Conservation (phyloP, 2,797 vertebrate genomes). For the Diplodus sargus region DNA sequence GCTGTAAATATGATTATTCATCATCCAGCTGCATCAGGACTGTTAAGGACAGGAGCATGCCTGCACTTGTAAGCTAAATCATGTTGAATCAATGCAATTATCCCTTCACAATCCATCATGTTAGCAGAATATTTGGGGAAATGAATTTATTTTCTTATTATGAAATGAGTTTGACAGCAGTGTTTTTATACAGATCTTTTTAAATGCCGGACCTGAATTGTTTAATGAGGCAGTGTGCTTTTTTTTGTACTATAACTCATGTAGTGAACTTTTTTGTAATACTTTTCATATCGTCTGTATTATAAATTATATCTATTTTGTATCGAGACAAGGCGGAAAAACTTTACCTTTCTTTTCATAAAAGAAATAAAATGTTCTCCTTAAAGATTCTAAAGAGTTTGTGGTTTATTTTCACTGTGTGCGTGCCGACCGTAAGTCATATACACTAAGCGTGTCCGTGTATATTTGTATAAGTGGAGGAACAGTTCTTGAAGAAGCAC, state of each 20-base stretch:
- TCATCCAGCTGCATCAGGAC: conserved; percentile 9
- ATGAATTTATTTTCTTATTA: conserved; percentile 19
- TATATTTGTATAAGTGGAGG: conserved; percentile 37
- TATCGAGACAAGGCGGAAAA: conserved; percentile 40
- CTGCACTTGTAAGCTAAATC: conserved; percentile 20
- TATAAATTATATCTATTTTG: conserved; percentile 77
- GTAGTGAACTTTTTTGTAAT: conserved; percentile 62
- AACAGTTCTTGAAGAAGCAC: conserved; percentile 42
- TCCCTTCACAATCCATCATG: conserved; percentile 18
- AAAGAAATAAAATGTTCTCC: conserved; percentile 76
- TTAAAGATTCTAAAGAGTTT: conserved; percentile 25
- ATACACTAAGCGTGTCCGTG: background rate
- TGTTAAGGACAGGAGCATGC: conserved; percentile 33
- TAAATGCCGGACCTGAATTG: conserved; percentile 7
- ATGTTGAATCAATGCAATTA: conserved; percentile 19
- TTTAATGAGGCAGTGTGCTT: conserved; percentile 29
- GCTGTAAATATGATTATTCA: background rate
- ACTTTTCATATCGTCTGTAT: conserved; percentile 56
- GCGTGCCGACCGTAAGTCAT: conserved; percentile 13
- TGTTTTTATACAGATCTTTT: conserved; percentile 41
- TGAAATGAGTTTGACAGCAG: conserved; percentile 14
- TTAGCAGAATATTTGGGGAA: conserved; percentile 29
- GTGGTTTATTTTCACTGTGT: conserved; percentile 38
- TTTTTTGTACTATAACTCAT: conserved; percentile 58
- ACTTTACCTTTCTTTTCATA: conserved; percentile 65